Evolutionary conservation across 2,888 invertebrate species (phyloP).

Genomic region (Aethes cnicana): DNA sequence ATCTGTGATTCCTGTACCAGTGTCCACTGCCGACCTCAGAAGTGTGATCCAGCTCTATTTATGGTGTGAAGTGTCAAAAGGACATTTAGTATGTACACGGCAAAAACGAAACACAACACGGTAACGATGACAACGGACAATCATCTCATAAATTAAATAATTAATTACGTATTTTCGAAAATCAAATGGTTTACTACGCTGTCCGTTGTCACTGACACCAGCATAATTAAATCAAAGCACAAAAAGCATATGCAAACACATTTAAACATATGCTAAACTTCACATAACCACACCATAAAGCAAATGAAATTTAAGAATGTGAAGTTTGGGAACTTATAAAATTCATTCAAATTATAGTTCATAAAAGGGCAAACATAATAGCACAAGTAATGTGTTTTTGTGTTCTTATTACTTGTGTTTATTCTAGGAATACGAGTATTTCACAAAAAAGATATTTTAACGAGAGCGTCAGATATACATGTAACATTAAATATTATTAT

Average conservation of each 20-base stretch:
- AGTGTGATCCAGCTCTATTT: slow-evolving; percentile 80
- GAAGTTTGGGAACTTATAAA: no score
- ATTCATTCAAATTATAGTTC: no score
- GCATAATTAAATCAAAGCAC: slow-evolving; percentile 41
- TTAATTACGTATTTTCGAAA: not conserved
- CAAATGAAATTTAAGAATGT: slow-evolving; percentile 1
- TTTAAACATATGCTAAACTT: slow-evolving; percentile 30
- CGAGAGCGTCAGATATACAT: no score
- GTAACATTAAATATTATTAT: no score
- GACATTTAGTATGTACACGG: slow-evolving; percentile 78
- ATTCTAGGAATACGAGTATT: no score
- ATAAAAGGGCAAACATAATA: no score
- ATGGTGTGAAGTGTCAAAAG: slow-evolving; percentile 71
- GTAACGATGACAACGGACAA: slow-evolving; percentile 51
- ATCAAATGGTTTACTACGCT: slow-evolving; percentile 26
- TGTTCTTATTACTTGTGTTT: no score
- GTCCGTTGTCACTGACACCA: slow-evolving; percentile 40
- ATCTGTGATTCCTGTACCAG: slow-evolving; percentile 85
- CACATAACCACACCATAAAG: slow-evolving; percentile 21
- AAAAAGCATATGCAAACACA: slow-evolving; percentile 34
- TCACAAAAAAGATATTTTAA: no score
- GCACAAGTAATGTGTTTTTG: no score
- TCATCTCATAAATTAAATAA: not conserved
- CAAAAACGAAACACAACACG: slow-evolving; percentile 72
- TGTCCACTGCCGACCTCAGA: slow-evolving; percentile 83